phyloP scores from a whole-genome alignment of 2,113 vertebrate species.

The Phylloscopus trochilus region DNA sequence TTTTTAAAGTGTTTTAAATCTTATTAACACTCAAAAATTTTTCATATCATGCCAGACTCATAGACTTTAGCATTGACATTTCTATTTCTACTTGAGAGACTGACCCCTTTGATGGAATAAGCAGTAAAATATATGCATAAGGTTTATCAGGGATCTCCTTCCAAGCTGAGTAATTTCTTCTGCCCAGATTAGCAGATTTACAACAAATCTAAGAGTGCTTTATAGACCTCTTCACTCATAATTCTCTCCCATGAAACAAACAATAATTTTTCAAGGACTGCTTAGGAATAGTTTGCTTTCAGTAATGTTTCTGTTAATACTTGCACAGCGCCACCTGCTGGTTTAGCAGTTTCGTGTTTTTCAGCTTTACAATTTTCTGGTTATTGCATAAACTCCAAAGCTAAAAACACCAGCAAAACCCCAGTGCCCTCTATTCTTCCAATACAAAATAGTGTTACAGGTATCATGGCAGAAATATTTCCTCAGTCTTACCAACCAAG shows the following conservation, averaged over 20 bases:
- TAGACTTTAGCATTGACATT: neutral
- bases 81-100: neutral
- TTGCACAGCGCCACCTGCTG: conserved; percentile 30
- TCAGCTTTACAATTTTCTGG: neutral
- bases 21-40: neutral
- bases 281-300: neutral
- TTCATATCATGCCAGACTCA: neutral
- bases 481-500: neutral
- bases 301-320: neutral
- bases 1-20: neutral
- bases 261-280: neutral
- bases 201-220: neutral
- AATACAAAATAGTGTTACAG: neutral
- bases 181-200: neutral
- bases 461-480: neutral
- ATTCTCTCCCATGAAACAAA: neutral
- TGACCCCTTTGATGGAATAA: neutral
- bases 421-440: neutral
- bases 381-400: neutral
- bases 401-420: neutral
- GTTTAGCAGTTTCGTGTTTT: neutral
- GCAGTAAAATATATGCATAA: neutral
- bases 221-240: neutral
- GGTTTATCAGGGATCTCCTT: neutral
- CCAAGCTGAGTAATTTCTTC: neutral